Evolutionary conservation across 2,797 vertebrate genomes (phyloP).

Genomic region (Crenuchus spilurus): DNA sequence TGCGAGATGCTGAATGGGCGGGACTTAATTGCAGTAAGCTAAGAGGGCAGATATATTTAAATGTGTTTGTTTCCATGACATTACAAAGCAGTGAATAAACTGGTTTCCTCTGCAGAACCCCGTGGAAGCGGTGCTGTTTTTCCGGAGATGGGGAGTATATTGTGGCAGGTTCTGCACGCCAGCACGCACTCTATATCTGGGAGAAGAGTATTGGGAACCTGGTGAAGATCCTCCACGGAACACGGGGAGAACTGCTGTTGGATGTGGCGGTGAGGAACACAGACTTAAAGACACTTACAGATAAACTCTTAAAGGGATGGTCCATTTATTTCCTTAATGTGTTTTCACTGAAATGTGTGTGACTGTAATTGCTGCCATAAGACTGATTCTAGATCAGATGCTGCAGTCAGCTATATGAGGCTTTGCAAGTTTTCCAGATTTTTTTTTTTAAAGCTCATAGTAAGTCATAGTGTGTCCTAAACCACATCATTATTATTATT

Average conservation of each 20-base stretch:
- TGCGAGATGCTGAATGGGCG: neutral
- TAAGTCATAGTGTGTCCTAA: no score
- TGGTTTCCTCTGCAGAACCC: slow-evolving; percentile 73
- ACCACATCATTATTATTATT: no score
- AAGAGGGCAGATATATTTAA: neutral
- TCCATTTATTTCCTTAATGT: no score
- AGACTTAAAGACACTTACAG: neutral
- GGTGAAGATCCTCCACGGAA: slow-evolving; percentile 96
- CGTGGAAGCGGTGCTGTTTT: slow-evolving; percentile 98
- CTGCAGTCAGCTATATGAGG: no score
- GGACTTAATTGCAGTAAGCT: neutral
- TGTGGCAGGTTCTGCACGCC: slow-evolving; percentile 92
- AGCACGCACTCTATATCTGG: slow-evolving; percentile 97
- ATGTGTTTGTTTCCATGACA: neutral
- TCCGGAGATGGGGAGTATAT: slow-evolving; percentile 97
- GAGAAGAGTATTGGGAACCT: slow-evolving; percentile 98
- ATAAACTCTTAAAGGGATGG: neutral
- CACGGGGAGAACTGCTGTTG: slow-evolving; percentile 91
- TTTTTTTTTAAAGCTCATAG: no score
- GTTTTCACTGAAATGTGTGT: slow-evolving; percentile 13
- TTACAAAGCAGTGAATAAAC: neutral
- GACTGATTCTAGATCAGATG: no score
- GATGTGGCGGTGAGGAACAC: slow-evolving; percentile 90
- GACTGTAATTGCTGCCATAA: no score
- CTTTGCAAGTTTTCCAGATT: no score